Base-by-base conservation (phyloP, 53 echinoderm and acorn worm genomes). In the Hippasteria phrygiana region DNA sequence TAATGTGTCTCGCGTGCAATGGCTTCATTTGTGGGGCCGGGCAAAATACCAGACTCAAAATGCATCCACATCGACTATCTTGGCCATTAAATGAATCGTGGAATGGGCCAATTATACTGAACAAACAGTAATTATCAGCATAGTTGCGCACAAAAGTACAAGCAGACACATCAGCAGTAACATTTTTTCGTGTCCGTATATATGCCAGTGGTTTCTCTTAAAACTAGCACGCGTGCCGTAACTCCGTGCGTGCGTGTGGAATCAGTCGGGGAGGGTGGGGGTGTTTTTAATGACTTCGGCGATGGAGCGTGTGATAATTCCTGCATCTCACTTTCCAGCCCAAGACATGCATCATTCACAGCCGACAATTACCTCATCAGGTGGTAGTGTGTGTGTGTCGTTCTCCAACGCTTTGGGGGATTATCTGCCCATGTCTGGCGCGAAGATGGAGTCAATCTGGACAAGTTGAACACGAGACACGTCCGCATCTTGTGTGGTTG, bases 261-360 rank as follows among this genome's bases (percentile, higher is more conserved):
- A 10, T 16, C 33, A 12, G 13, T 3, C 28, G 13, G 20, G 20
- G 18, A 5, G 17, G 47, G 76, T 53, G 54, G 8, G 51, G 18
- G 53, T 76, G 47, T 78, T 78, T 26, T 55, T 35, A 18, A 55
- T 39, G 55, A 37, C 10, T 26, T 5, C 1, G 17, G 41, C 22
- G 55, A 78, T 78, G 37, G 59, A 55, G 59, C 41, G 55, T 59
- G 59, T 22, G 59, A 56, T 78, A 78, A 78, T 78, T 78, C 41
- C 14, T 22, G 26, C 22, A 32, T 37, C n/a, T 13, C 55, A n/a
- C 32, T 48, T 76, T 48, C 26, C 34, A 12, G 31, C 0, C 54
- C 12, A 11, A 31, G 32, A 5, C 36, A 33, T 46, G 76, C 59
- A 59, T 67, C 67, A 35, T 48, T 54, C 54, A 16, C 34, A 51